Evolutionary conservation across 2,888 invertebrate genomes (phyloP), one percentile per base, ranked within the genome.

Genomic region (Linnaemya tessellans): DNA sequence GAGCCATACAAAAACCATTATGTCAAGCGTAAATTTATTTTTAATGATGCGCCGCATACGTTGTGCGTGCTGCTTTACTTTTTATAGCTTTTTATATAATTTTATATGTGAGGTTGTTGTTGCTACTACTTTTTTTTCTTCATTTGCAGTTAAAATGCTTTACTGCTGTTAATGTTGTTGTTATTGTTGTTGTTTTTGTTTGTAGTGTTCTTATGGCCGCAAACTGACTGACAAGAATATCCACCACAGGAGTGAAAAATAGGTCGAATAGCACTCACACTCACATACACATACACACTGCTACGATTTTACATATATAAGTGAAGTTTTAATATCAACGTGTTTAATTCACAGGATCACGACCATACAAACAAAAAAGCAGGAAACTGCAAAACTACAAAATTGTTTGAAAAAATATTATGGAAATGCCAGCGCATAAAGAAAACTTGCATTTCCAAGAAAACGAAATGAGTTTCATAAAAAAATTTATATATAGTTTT

Each of bases 11-110:
- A 62, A 30, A 74, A 70, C 64, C 81, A 79, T 78, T 74, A 74
- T 81, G 84, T 81, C 81, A 84, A 84, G 81, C 84, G 78, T 81
- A 84, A 84, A 85, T 82, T 60, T 82, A 65, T 82, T 85, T 84
- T 85, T 82, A 85, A 85, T 85, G 85, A 85, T 80, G 82, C 85
- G 38, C 85, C 82, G 75, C 75, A 79, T 80, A 79, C 70, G 79
- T 56, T 78, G 75, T 85, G 81, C 75, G 65, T 85, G 74, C 54
- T 73, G 68, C 62, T 75, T 60, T 82, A 49, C 41, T 58, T 73
- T 74, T 22, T 65, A 38, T 9, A 58, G 20, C 22, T 70, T 79
- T 81, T 78, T 78, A 22, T 70, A 73, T 68, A 18, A 35, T 77
- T 67, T 54, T 46, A 43, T 67, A n/a, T n/a, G n/a, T n/a, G n/a